Conservation (phyloP, 2,797 vertebrate genomes). For the Cryptoprocta ferox region DNA sequence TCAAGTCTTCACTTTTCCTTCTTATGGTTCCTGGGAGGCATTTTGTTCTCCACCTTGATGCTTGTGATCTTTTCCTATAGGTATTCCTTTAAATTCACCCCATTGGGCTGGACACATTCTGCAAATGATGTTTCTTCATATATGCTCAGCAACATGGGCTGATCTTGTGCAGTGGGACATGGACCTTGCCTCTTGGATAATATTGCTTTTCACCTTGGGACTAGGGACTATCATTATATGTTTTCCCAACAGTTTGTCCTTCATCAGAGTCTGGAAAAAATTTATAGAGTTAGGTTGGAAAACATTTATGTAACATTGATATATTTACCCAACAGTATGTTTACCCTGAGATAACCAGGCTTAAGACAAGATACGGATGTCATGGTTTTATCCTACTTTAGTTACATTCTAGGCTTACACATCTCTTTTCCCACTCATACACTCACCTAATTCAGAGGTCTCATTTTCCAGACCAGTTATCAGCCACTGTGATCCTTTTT, state of each 20-base stretch:
- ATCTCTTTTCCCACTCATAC: not conserved
- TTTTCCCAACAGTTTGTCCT: not conserved
- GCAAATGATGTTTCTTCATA: not conserved
- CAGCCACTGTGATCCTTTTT: not conserved
- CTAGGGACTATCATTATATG: not conserved
- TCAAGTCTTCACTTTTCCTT: not conserved
- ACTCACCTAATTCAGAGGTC: not conserved
- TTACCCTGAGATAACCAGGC: not conserved
- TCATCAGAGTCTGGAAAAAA: not conserved
- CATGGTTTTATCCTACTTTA: not conserved
- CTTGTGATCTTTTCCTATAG: not conserved
- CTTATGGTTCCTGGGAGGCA: not conserved
- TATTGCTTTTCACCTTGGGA: not conserved
- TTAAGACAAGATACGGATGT: not conserved
- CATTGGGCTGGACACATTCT: not conserved
- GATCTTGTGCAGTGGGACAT: not conserved
- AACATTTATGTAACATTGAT: not conserved
- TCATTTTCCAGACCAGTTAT: constrained; percentile 32
- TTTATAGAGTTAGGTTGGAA: not conserved
- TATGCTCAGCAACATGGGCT: not conserved
- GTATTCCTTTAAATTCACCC: not conserved
- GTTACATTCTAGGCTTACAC: not conserved
- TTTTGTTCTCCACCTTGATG: not conserved
- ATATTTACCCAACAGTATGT: not conserved
- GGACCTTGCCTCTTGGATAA: not conserved